These are phyloP conservation scores for Berghia stephanieae DNA, from an alignment of 1,140 invertebrate species.

Conservation along the genomic window DNA sequence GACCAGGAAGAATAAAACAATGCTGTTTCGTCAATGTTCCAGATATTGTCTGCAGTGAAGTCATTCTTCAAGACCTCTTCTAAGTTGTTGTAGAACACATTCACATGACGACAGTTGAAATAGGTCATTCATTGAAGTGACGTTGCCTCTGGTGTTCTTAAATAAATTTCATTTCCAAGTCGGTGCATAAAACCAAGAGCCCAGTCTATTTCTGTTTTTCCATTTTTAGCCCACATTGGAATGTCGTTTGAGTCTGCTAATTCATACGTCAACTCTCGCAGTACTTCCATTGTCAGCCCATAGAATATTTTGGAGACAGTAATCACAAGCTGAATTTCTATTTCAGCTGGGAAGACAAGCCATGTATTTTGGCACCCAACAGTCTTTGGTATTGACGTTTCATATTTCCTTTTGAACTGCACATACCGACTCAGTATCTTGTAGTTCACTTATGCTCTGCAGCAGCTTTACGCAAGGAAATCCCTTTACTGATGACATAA, in stretches of 20 bases:
- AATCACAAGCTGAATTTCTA: background rate
- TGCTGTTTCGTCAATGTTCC: slow-evolving; percentile 45
- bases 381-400: background rate
- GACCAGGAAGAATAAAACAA: no score
- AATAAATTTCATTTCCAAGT: background rate
- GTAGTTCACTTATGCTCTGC: background rate
- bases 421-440: slow-evolving; percentile 8
- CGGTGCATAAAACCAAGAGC: background rate
- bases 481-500: background rate
- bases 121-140: slow-evolving; percentile 59
- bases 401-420: background rate
- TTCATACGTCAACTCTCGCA: background rate
- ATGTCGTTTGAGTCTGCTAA: background rate
- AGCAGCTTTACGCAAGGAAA: slow-evolving; percentile 1
- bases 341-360: background rate
- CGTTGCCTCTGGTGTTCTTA: slow-evolving; percentile 59
- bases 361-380: background rate
- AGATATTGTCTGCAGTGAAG: slow-evolving; percentile 32
- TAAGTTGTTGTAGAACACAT: slow-evolving; percentile 31
- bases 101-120: slow-evolving; percentile 63
- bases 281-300: no score
- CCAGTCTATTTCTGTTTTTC: background rate
- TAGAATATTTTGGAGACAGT: slow-evolving; percentile 2
- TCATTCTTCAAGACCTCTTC: slow-evolving; percentile 16
- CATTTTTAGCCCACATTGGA: background rate